Conservation (phyloP, 2,888 invertebrate species). For the Heteromurus nitidus region DNA sequence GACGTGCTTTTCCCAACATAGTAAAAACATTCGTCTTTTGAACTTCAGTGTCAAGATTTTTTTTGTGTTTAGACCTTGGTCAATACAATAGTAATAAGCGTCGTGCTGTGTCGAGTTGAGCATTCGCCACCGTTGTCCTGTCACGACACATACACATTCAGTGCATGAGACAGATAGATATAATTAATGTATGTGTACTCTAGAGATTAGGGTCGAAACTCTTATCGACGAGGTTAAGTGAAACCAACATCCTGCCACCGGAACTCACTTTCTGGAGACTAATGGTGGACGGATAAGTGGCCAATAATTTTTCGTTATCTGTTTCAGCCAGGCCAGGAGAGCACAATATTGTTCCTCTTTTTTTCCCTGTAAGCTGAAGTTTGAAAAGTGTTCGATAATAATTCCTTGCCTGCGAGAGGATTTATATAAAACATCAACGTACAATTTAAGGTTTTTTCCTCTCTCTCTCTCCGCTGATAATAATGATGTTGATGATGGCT, state of each 20-base stretch:
- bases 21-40: background rate
- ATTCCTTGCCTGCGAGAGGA: background rate
- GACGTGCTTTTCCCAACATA: conserved; percentile 20
- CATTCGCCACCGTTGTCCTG: conserved; percentile 55
- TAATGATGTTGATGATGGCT: conserved; percentile 2
- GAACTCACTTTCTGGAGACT: conserved; percentile 59
- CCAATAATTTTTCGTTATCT: conserved; percentile 64
- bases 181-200: conserved; percentile 63
- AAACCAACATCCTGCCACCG: conserved; percentile 64
- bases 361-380: conserved; percentile 1
- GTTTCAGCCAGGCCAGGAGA: conserved; percentile 30
- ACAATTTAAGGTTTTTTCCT: background rate
- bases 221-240: conserved; percentile 56
- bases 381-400: conserved; percentile 15
- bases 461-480: background rate
- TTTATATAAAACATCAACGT: background rate
- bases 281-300: conserved; percentile 60
- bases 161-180: conserved; percentile 25
- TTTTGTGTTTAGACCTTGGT: conserved; percentile 42
- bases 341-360: background rate
- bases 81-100: conserved; percentile 38
- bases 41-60: conserved; percentile 30
- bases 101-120: conserved; percentile 41
- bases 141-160: conserved; percentile 33
- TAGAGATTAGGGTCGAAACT: conserved; percentile 55